Percentiles rank a stretch among this genome's conserved stretches.
These are phyloP conservation scores for Scartelaos histophorus DNA, from an alignment of 2,113 vertebrate genomes.

Conservation along the genomic window DNA sequence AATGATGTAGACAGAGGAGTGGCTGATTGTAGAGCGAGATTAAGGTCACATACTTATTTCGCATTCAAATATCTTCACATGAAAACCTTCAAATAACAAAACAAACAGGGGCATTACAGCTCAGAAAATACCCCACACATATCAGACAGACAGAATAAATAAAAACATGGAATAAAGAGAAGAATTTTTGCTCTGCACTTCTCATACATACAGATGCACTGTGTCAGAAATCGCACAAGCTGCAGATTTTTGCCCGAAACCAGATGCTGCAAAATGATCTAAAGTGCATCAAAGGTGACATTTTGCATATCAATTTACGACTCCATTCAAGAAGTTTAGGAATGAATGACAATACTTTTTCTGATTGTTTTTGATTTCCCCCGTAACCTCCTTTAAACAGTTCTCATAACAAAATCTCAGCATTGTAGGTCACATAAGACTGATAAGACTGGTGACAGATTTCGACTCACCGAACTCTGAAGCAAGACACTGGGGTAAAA, in stretches of 20 bases:
- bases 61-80: constrained; percentile 15
- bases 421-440: constrained; percentile 10
- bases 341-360: constrained; percentile 7
- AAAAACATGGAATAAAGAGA: constrained; percentile 58
- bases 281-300: constrained; percentile 47
- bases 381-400: constrained; percentile 24
- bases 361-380: constrained; percentile 9
- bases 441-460: constrained; percentile 6
- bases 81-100: constrained; percentile 25
- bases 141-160: constrained; percentile 68
- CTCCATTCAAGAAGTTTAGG: constrained; percentile 3
- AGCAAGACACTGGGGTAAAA: constrained; percentile 6
- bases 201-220: constrained; percentile 30
- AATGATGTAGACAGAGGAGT: constrained; percentile 27
- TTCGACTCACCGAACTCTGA: constrained; percentile 18
- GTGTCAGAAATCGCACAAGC: constrained; percentile 11
- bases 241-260: constrained; percentile 8
- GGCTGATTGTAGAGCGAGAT: constrained; percentile 5
- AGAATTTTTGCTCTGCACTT: constrained; percentile 12
- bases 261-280: constrained; percentile 11
- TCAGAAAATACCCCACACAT: constrained; percentile 34
- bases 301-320: constrained; percentile 11
- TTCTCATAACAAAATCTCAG: constrained; percentile 13
- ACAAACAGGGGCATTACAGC: constrained; percentile 20
- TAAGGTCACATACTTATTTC: constrained; percentile 35